phyloP scores from a whole-genome alignment of 2,113 vertebrate species.

The Mormoops blainvillei region DNA sequence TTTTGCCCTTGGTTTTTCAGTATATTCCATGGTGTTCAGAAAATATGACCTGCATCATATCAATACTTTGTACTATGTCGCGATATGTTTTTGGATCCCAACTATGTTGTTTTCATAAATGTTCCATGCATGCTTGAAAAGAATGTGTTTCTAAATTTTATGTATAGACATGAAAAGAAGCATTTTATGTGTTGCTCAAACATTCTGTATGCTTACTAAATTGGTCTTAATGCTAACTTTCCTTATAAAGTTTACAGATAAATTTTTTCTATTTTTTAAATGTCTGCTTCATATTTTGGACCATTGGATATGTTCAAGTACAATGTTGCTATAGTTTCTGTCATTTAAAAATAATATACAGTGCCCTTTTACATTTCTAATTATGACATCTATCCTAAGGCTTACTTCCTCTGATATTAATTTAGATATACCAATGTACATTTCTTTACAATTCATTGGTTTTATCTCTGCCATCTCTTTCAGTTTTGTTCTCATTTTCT shows the following conservation, averaged over 20 bases:
- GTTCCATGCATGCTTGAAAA: not conserved
- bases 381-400: not conserved
- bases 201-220: not conserved
- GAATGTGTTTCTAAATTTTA: not conserved
- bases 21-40: not conserved
- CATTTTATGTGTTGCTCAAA: not conserved
- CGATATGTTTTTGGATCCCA: not conserved
- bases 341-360: not conserved
- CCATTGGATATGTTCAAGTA: not conserved
- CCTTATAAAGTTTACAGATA: not conserved
- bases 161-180: not conserved
- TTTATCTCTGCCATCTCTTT: not conserved
- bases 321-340: not conserved
- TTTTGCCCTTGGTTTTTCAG: not conserved
- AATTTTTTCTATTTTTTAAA: not conserved
- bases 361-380: not conserved
- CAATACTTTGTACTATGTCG: not conserved
- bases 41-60: not conserved
- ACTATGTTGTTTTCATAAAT: not conserved
- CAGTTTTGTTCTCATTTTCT: not conserved
- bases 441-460: not conserved
- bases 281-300: not conserved
- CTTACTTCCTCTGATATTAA: not conserved
- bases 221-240: not conserved
- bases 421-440: not conserved